Conservation (phyloP, 2,797 vertebrate species). For the Potorous gilbertii region DNA sequence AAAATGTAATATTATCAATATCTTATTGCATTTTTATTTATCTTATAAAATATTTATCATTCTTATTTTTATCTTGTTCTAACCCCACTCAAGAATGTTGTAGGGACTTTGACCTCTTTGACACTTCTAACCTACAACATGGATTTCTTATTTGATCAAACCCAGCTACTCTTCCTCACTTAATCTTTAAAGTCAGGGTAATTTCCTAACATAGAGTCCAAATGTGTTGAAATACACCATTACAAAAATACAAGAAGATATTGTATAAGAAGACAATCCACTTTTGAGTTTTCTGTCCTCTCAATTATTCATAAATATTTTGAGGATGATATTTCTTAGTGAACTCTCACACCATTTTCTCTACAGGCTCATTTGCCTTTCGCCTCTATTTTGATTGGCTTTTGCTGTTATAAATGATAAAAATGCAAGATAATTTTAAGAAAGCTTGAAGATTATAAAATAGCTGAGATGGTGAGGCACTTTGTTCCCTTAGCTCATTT, state of each 20-base stretch:
- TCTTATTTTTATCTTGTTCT: not conserved
- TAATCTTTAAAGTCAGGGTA: not conserved
- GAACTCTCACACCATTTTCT: not conserved
- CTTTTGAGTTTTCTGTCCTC: not conserved
- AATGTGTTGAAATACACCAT: not conserved
- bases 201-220: not conserved
- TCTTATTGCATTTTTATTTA: not conserved
- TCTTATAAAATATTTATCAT: not conserved
- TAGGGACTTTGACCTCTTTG: not conserved
- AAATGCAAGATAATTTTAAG: too few relatives aligned
- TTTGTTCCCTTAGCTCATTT: too few relatives aligned
- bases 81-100: not conserved
- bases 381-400: not conserved
- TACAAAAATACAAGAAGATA: not conserved
- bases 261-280: not conserved
- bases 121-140: not conserved
- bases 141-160: not conserved
- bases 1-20: not conserved
- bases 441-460: too few relatives aligned
- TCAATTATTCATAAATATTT: not conserved
- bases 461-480: too few relatives aligned
- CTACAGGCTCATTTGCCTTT: not conserved
- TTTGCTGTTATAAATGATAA: not conserved
- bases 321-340: not conserved
- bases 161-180: not conserved